Conservation (phyloP, 2,888 invertebrate genomes). For the Portevinia maculata region DNA sequence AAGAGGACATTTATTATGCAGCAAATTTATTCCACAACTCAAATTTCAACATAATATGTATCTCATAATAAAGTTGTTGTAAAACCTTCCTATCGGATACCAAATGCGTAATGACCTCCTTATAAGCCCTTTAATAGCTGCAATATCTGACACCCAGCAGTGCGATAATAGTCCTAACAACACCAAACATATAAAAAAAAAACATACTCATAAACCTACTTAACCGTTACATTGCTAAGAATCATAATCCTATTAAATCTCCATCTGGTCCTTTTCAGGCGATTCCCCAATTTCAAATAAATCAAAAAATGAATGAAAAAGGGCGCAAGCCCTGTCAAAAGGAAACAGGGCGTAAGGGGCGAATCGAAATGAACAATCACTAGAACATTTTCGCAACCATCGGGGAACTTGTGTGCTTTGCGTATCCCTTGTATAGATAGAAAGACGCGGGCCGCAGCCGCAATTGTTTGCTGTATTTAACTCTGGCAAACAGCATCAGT, state of each 20-base stretch:
- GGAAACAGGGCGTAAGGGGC: slow-evolving; percentile 42
- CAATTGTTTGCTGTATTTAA: slow-evolving; percentile 39
- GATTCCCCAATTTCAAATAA: slow-evolving; percentile 71
- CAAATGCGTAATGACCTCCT: slow-evolving; percentile 28
- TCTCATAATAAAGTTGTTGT: slow-evolving; percentile 25
- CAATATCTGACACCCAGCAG: slow-evolving; percentile 62
- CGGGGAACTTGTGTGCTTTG: slow-evolving; percentile 22
- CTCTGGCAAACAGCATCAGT: slow-evolving; percentile 61
- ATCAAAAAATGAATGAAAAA: slow-evolving; percentile 57
- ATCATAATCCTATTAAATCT: slow-evolving; percentile 75
- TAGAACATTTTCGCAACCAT: slow-evolving; percentile 50
- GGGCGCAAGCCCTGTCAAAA: slow-evolving; percentile 50
- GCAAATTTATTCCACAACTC: background rate
- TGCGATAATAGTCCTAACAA: slow-evolving; percentile 56
- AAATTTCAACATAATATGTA: slow-evolving; percentile 27
- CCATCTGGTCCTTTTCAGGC: slow-evolving; percentile 75
- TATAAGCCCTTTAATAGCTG: slow-evolving; percentile 46
- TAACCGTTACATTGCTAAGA: slow-evolving; percentile 72
- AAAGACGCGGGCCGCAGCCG: too few species aligned
- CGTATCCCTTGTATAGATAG: slow-evolving; percentile 5
- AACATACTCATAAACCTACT: slow-evolving; percentile 60
- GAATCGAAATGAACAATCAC: slow-evolving; percentile 71
- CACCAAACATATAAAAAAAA: slow-evolving; percentile 33
- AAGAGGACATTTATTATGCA: too few species aligned
- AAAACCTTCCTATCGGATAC: slow-evolving; percentile 19